A percentile compares a stretch with the other conserved stretches of the same genome.
Evolutionary conservation across 1,140 invertebrate species (phyloP).

Genomic region (Euura saliciscinereae): DNA sequence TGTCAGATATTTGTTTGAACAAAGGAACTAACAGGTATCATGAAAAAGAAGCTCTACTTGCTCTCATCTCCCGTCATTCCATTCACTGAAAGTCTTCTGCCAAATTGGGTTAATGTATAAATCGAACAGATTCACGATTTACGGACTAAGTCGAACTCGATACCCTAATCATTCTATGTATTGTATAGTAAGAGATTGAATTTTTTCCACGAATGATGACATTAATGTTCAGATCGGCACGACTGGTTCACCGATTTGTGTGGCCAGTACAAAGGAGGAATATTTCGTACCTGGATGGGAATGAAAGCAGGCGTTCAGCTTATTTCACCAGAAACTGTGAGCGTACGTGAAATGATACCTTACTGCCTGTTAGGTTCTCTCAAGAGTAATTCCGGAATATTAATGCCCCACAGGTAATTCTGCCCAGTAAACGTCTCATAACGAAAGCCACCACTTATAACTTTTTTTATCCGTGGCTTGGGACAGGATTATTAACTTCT

Average conservation of each 20-base stretch:
- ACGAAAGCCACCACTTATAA: conserved; percentile 71
- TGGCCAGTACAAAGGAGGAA: conserved; percentile 32
- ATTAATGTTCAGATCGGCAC: conserved; percentile 29
- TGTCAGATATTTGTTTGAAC: no score
- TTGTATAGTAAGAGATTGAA: no score
- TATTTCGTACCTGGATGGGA: conserved; percentile 36
- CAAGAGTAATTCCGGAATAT: neutral
- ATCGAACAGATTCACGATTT: no score
- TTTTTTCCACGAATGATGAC: no score
- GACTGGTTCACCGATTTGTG: conserved; percentile 26
- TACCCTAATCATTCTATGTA: no score
- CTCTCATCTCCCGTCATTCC: no score
- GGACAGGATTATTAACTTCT: conserved; percentile 69
- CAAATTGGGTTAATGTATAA: no score
- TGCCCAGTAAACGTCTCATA: conserved; percentile 59
- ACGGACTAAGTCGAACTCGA: no score
- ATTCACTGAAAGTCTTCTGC: no score
- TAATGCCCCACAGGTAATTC: conserved; percentile 39
- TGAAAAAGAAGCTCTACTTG: no score
- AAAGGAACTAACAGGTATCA: no score
- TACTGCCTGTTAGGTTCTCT: neutral
- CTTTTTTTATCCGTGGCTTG: conserved; percentile 71
- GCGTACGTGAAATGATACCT: conserved; percentile 29
- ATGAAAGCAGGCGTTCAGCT: conserved; percentile 29
- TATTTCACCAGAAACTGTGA: conserved; percentile 40